Percentiles rank a stretch among this genome's conserved stretches.
Conservation (phyloP, 2,797 vertebrate genomes). For the Picus viridis region DNA sequence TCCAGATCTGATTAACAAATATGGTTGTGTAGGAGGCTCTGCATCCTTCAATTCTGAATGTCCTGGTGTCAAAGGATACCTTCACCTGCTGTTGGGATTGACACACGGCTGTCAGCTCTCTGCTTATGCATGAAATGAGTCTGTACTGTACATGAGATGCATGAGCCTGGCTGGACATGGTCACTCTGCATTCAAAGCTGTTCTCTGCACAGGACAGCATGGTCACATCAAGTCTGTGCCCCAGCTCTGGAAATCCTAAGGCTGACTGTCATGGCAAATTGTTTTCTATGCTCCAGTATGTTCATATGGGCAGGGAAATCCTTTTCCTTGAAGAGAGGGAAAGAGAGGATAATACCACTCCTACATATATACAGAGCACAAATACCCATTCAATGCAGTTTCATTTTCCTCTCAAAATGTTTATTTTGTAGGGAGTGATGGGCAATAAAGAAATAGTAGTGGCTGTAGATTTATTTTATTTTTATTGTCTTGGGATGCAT, state of each 20-base stretch:
- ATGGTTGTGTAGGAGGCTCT: background rate
- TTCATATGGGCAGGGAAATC: background rate
- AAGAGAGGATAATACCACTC: background rate
- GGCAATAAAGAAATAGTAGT: background rate
- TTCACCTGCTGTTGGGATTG: background rate
- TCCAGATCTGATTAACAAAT: background rate
- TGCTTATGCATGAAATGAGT: background rate
- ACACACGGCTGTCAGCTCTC: background rate
- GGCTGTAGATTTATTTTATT: background rate
- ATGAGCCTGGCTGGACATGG: fast-evolving
- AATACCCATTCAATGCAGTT: background rate
- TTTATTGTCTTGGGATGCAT: background rate
- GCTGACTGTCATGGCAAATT: background rate
- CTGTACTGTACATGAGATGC: fast-evolving
- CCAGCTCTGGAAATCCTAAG: background rate
- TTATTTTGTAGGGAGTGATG: background rate
- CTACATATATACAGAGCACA: background rate
- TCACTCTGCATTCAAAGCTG: background rate
- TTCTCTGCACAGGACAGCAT: background rate
- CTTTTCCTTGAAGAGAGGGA: background rate
- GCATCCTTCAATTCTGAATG: background rate
- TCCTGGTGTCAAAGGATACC: background rate
- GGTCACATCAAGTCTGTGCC: background rate
- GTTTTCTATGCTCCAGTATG: background rate
- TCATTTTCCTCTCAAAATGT: background rate